Evolutionary conservation across 2,113 vertebrate species (phyloP), one percentile per base, ranked within the genome.

Genomic region (Pampusana beccarii): DNA sequence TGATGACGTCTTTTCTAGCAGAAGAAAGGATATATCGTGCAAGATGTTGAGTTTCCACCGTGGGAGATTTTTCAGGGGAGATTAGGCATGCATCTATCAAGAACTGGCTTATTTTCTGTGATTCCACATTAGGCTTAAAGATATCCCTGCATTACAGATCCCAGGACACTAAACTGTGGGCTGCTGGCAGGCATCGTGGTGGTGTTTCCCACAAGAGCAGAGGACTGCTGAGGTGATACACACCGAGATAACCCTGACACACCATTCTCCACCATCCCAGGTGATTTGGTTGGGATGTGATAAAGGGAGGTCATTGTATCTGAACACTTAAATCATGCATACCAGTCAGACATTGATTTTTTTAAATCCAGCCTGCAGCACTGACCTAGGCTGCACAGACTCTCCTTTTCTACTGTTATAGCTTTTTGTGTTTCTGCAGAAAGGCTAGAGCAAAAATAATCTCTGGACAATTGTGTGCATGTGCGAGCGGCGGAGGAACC

Each of bases 251-350:
- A 34, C 48, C 29, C 38, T 61, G 28, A 60, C 4, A 42, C n/a
- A 77, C 20, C 7, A 1, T 86, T 80, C 53, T 75, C 34, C 13
- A 25, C 34, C 44, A 18, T 57, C 13, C 44, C 50, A 23, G 44
- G 12, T 13, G 15, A 40, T 67, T 71, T 72, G 62, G 12, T n/a
- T 60, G 58, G 56, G 11, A 3, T 61, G 16, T 19, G 6, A 2
- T n/a, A 71, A 24, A 71, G 18, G 26, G 26, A 61, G 12, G 9
- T 86, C 33, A 4, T 28, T 67, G 4, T 54, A 19, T 38, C 80
- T 12, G 2, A 34, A 14, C 9, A 19, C 11, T n/a, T 84, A 36
- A 28, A 58, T 34, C 0, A 0, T 48, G 29, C n/a, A 11, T 33
- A 31, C 46, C 28, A 33, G 24, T 69, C 80, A 78, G 67, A 11